Conservation (phyloP, 2,888 invertebrate genomes). For the Hirtodrosophila cameraria region DNA sequence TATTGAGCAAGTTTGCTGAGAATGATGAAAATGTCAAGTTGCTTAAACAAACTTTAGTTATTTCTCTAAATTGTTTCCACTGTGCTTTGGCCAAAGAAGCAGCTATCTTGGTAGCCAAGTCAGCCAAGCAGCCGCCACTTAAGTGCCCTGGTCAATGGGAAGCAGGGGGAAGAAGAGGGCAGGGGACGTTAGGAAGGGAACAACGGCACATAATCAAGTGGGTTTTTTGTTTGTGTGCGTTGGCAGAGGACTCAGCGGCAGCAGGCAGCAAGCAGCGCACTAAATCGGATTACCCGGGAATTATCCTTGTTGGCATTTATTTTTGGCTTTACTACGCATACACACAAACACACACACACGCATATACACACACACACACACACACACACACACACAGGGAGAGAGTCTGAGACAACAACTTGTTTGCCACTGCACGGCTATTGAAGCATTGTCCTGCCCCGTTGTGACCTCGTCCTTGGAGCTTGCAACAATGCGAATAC, state of each 20-base stretch:
- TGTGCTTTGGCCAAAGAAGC: slow-evolving; percentile 33
- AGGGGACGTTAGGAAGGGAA: slow-evolving; percentile 11
- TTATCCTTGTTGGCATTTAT: slow-evolving; percentile 80
- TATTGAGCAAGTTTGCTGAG: too few species aligned
- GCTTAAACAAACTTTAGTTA: background rate
- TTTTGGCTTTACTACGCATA: slow-evolving; percentile 44
- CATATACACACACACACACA: slow-evolving; percentile 7
- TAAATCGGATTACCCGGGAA: slow-evolving; percentile 77
- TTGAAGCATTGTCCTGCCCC: slow-evolving; percentile 38
- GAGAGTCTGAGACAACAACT: slow-evolving; percentile 20
- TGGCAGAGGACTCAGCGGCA: background rate
- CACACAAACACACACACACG: slow-evolving; percentile 12
- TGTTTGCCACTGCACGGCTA: slow-evolving; percentile 21
- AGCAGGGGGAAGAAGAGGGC: background rate
- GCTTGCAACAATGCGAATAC: slow-evolving; percentile 28
- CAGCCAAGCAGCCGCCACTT: slow-evolving; percentile 41
- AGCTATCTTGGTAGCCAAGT: slow-evolving; percentile 25
- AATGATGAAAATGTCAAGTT: too few species aligned
- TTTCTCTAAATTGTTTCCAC: slow-evolving; percentile 37
- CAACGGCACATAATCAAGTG: slow-evolving; percentile 59
- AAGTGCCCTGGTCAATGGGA: slow-evolving; percentile 52
- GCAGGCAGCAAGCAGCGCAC: slow-evolving; percentile 47
- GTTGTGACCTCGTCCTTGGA: slow-evolving; percentile 45
- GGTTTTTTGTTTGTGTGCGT: slow-evolving; percentile 13
- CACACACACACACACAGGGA: background rate